These are phyloP conservation scores for honey bee (Apis mellifera) DNA, from an alignment of 1,140 invertebrate genomes.

Conservation along the genomic window DNA sequence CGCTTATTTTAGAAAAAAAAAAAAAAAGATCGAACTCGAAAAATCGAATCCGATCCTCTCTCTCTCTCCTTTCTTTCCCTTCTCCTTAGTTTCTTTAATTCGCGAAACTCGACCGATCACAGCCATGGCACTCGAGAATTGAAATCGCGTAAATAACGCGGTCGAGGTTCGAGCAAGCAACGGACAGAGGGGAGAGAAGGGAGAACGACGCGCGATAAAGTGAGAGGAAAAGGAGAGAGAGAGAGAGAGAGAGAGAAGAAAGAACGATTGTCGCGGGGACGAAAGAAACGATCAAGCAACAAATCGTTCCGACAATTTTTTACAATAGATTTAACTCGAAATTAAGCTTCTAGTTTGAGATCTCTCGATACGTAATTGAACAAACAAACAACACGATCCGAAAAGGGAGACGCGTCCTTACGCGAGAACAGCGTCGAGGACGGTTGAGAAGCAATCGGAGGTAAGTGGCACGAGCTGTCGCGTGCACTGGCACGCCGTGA, in stretches of 20 bases:
- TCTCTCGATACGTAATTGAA: too few relatives aligned
- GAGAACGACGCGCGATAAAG: too few relatives aligned
- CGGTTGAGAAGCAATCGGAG: constrained; percentile 42
- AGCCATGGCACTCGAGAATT: neutral
- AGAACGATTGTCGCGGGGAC: too few relatives aligned
- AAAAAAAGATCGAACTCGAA: too few relatives aligned
- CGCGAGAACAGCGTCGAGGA: neutral
- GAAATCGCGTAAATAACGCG: neutral
- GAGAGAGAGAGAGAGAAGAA: neutral
- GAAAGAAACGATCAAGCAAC: neutral
- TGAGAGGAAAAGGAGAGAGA: neutral
- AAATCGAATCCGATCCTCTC: too few relatives aligned
- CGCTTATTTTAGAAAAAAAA: too few relatives aligned
- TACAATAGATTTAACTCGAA: too few relatives aligned
- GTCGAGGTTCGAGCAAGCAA: neutral
- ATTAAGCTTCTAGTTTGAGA: too few relatives aligned
- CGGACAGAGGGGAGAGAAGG: too few relatives aligned
- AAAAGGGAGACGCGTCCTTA: too few relatives aligned
- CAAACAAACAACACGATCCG: too few relatives aligned
- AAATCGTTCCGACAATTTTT: neutral
- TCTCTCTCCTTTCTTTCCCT: neutral
- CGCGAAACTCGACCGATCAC: neutral
- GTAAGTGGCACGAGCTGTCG: constrained; percentile 69
- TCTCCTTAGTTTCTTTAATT: neutral
- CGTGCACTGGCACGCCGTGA: constrained; percentile 50